Conservation (phyloP, 2,113 vertebrate species). For the Madoqua kirkii region DNA sequence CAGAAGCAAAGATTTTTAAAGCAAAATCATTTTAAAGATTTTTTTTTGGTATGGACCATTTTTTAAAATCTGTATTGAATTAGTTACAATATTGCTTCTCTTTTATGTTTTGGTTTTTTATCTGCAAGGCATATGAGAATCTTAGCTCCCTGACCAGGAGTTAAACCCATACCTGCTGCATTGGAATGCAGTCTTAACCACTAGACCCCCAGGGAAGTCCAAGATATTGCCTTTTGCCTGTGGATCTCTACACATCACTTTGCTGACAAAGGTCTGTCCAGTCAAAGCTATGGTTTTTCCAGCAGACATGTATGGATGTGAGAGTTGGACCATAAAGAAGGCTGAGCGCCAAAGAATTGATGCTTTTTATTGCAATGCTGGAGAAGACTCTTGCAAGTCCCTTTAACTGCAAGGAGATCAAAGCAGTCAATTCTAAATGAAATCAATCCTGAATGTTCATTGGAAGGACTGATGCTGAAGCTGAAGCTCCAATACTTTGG, state of each 20-base stretch:
- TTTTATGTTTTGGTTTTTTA: not conserved
- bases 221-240: fast-evolving
- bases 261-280: not conserved
- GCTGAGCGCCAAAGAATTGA: fast-evolving
- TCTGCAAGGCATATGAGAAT: not conserved
- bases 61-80: not conserved
- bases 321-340: not conserved
- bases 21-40: not conserved
- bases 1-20: not conserved
- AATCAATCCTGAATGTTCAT: not conserved
- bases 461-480: too few species aligned
- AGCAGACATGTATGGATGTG: too few species aligned
- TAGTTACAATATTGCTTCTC: not conserved
- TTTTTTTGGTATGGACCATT: not conserved
- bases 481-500: too few species aligned
- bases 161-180: not conserved
- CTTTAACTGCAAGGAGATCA: not conserved
- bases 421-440: not conserved
- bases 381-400: not conserved
- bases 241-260: not conserved
- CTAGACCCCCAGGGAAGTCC: not conserved
- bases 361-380: not conserved
- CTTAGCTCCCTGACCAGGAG: not conserved
- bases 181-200: not conserved
- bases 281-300: not conserved